Conservation (phyloP, 2,113 vertebrate species). For the Marmota monax region DNA sequence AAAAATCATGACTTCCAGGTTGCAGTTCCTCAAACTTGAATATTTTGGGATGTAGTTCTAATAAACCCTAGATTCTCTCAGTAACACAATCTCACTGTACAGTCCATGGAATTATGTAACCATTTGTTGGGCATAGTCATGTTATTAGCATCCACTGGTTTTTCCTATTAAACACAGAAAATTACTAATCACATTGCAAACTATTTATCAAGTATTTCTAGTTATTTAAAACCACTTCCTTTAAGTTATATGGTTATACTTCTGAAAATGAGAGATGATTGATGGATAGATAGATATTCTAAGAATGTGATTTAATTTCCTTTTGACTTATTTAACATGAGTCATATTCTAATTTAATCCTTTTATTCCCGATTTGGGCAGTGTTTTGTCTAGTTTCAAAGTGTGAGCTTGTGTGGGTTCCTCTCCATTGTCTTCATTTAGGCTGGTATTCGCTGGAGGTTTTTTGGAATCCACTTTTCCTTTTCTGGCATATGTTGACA, state of each 20-base stretch:
- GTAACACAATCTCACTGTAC: background rate
- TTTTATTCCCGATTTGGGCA: constrained; percentile 6
- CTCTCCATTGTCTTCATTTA: background rate
- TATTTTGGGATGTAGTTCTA: background rate
- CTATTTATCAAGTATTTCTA: background rate
- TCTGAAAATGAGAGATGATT: background rate
- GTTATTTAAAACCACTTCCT: background rate
- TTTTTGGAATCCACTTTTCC: constrained; percentile 22
- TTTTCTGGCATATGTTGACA: constrained; percentile 29
- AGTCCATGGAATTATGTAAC: background rate
- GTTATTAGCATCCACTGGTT: background rate
- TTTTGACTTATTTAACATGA: background rate
- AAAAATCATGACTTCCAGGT: constrained; percentile 26
- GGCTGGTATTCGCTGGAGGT: background rate
- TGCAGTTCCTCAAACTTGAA: background rate
- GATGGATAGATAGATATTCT: background rate
- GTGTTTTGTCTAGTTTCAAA: constrained; percentile 32
- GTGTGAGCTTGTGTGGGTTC: background rate
- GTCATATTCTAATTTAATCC: background rate
- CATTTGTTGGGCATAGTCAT: background rate
- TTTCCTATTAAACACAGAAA: background rate
- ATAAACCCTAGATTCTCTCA: background rate
- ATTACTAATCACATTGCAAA: background rate
- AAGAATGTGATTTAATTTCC: constrained; percentile 10
- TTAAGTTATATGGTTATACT: background rate